Percentiles rank a stretch among this genome's conserved stretches.
phyloP scores from a whole-genome alignment of 2,888 invertebrate species.

The Xestobium rufovillosum region DNA sequence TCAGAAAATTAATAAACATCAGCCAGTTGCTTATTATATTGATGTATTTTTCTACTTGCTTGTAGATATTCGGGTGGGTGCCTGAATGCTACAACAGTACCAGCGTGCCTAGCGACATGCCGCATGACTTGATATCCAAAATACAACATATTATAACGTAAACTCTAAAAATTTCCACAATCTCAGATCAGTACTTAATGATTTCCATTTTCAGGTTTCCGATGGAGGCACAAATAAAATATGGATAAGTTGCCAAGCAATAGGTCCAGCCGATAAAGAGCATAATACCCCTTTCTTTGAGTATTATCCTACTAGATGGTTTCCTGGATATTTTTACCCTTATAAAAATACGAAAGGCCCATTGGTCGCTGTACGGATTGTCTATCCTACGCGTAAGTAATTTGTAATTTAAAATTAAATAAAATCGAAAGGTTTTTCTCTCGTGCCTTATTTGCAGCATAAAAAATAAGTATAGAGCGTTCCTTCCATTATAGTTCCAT shows the following conservation, averaged over 20 bases:
- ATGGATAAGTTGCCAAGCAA: slow-evolving; percentile 78
- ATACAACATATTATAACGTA: no score
- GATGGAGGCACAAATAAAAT: slow-evolving; percentile 52
- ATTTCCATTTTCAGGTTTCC: no score
- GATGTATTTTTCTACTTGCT: slow-evolving; percentile 18
- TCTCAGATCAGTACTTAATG: no score
- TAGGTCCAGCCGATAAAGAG: slow-evolving; percentile 67
- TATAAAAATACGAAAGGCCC: slow-evolving; percentile 54
- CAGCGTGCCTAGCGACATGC: slow-evolving; percentile 54
- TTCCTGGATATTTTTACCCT: slow-evolving; percentile 59
- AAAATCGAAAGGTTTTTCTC: no score
- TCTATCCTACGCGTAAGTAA: slow-evolving; percentile 46
- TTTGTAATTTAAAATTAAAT: no score
- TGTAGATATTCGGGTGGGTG: slow-evolving; percentile 65
- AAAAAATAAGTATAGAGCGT: no score
- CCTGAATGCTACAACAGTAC: slow-evolving; percentile 56
- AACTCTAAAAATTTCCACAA: no score
- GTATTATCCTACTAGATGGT: slow-evolving; percentile 64
- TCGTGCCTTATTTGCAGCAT: no score
- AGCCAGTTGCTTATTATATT: no score
- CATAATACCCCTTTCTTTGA: slow-evolving; percentile 56
- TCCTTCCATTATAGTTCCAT: no score
- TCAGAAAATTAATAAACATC: no score
- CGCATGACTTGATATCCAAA: slow-evolving; percentile 46
- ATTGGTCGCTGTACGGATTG: slow-evolving; percentile 55